Conservation (phyloP, 1,140 invertebrate genomes). For the Drosophila carrolli region DNA sequence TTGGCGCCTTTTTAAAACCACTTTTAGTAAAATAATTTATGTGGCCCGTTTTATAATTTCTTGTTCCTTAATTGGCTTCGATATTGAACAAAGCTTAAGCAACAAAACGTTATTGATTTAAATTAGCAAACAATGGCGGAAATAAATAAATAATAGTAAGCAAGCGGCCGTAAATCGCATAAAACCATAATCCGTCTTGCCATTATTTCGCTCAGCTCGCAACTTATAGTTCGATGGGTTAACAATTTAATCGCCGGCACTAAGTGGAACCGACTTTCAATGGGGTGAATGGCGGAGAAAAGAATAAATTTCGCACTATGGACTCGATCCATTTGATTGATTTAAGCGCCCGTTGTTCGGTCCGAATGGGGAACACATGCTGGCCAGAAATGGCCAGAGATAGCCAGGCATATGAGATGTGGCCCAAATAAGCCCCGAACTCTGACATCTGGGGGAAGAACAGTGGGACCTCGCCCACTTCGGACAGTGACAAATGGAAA, state of each 20-base stretch:
- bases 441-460: constrained; percentile 29
- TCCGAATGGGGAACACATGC: constrained; percentile 30
- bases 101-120: not conserved
- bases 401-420: not conserved
- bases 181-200: not conserved
- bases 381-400: not conserved
- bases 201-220: not conserved
- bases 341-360: constrained; percentile 30
- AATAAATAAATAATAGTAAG: too few species aligned
- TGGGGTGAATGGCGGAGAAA: constrained; percentile 4
- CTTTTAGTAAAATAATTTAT: not conserved
- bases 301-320: constrained; percentile 24
- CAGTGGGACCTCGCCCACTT: constrained; percentile 26
- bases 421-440: constrained; percentile 20
- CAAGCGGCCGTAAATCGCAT: not conserved
- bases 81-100: not conserved
- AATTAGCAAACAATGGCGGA: not conserved
- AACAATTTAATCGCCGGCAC: not conserved
- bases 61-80: not conserved
- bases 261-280: constrained; percentile 1
- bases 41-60: not conserved
- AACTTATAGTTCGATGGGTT: constrained; percentile 4
- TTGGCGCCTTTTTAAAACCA: not conserved
- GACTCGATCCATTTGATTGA: constrained; percentile 34
- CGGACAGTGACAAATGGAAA: constrained; percentile 59